phyloP scores from a whole-genome alignment of 2,113 vertebrate species.

The Macrotus californicus region DNA sequence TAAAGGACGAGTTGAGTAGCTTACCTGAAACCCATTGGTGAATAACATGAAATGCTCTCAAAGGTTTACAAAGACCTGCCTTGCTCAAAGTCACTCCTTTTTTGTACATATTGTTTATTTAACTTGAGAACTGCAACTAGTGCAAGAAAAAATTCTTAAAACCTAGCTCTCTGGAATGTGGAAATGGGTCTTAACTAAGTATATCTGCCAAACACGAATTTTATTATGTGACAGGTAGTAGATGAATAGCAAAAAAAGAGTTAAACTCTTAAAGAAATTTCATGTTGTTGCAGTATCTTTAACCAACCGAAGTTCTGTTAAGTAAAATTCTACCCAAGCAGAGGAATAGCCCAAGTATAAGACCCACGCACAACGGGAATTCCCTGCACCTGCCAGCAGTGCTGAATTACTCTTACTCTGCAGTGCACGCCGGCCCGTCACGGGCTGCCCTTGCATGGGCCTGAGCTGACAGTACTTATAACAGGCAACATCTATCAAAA shows the following conservation, averaged over 20 bases:
- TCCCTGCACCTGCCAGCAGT: neutral
- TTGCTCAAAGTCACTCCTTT: neutral
- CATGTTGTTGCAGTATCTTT: neutral
- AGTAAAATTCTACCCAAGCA: neutral
- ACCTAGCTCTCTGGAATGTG: neutral
- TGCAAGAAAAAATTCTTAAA: neutral
- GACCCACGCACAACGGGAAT: neutral
- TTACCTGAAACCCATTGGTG: neutral
- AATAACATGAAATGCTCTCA: neutral
- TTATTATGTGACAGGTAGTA: neutral
- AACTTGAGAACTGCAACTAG: neutral
- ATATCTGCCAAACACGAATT: neutral
- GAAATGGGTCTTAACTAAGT: neutral
- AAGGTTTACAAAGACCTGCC: neutral
- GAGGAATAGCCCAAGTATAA: neutral
- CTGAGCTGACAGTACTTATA: neutral
- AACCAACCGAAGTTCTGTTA: neutral
- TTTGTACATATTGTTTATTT: neutral
- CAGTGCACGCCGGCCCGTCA: neutral
- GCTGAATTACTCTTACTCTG: slow-evolving; percentile 5
- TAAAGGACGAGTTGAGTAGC: neutral
- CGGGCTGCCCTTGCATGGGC: neutral
- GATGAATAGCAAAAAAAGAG: neutral
- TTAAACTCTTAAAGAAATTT: neutral
- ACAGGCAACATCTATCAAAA: slow-evolving; percentile 38